Base-by-base conservation (phyloP, 2,888 invertebrate species). In the Dichetophora obliterata region DNA sequence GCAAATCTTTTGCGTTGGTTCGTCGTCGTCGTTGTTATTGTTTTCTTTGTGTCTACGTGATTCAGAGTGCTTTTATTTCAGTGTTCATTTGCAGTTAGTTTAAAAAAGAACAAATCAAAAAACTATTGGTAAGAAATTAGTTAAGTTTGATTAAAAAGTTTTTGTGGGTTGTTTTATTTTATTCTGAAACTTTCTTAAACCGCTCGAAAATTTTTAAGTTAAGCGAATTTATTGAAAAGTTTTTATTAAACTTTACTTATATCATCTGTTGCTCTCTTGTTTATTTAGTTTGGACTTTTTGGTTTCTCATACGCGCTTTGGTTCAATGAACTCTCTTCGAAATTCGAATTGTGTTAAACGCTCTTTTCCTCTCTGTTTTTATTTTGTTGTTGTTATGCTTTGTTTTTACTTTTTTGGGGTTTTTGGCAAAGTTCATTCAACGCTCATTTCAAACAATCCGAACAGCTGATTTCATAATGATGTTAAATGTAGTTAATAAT, bases 261-360 rank as follows among this genome's bases (percentile, higher is more conserved):
- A n/a, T 27, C 22, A 5, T 57, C 14, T 37, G 54, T 14, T 19
- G 57, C 3, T 22, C 16, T 71, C 70, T 52, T 24, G n/a, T 11
- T 16, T 3, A 37, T 9, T 65, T n/a, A 11, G 52, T 52, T 43
- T n/a, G n/a, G n/a, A n/a, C n/a, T n/a, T 54, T 5, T 19, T 52
- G 52, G 11, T 43, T 43, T 43, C 3, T 43, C 52, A 24, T n/a
- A 27, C 24, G 27, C 71, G 37, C 63, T 61, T 19, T 48, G 48
- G 61, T 73, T 73, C 72, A 73, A 48, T 73, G 61, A 73, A 73
- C 72, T 73, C 61, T 73, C 72, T 43, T 48, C n/a, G 31, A 61
- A 61, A 24, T n/a, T 54, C 11, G 27, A 31, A 54, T 52, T 19
- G 24, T 22, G 2, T 65, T 34, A 5, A 9, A 54, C 11, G 31